Conservation (phyloP, 2,888 invertebrate genomes). For the Ethmia dodecea region DNA sequence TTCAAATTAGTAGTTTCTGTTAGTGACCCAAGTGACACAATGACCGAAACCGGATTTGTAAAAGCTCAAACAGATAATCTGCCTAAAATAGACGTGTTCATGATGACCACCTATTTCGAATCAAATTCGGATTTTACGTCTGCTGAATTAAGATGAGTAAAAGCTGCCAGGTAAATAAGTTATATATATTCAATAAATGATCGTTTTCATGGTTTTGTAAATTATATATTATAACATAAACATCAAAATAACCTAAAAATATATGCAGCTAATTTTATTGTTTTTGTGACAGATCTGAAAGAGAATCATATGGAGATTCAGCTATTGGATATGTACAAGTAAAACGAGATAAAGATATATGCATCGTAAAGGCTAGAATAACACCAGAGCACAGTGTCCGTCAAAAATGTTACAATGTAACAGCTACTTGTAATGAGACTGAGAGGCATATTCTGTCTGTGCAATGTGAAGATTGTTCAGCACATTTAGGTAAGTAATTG, state of each 20-base stretch:
- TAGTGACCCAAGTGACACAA: no score
- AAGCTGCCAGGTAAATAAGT: neutral
- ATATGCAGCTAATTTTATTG: neutral
- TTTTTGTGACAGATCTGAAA: constrained; percentile 16
- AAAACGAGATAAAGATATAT: constrained; percentile 18
- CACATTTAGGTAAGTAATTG: constrained; percentile 7
- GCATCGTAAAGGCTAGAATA: constrained; percentile 25
- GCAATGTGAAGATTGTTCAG: constrained; percentile 28
- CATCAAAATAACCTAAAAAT: neutral
- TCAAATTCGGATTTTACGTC: neutral
- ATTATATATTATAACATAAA: neutral
- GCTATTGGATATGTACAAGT: constrained; percentile 26
- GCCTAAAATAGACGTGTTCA: no score
- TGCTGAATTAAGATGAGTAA: neutral
- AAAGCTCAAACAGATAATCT: no score
- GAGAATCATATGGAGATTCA: constrained; percentile 27
- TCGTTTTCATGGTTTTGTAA: no score
- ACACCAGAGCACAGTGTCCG: constrained; percentile 31
- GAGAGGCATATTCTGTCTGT: constrained; percentile 16
- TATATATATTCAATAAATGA: no score
- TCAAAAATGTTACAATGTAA: constrained; percentile 21
- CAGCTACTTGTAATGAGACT: constrained; percentile 24
- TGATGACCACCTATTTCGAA: neutral
- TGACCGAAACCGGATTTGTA: no score
- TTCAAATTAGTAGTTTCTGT: no score